Percentiles rank a stretch among this genome's conserved stretches.
Conservation (phyloP, 2,113 vertebrate genomes). For the Riparia riparia region DNA sequence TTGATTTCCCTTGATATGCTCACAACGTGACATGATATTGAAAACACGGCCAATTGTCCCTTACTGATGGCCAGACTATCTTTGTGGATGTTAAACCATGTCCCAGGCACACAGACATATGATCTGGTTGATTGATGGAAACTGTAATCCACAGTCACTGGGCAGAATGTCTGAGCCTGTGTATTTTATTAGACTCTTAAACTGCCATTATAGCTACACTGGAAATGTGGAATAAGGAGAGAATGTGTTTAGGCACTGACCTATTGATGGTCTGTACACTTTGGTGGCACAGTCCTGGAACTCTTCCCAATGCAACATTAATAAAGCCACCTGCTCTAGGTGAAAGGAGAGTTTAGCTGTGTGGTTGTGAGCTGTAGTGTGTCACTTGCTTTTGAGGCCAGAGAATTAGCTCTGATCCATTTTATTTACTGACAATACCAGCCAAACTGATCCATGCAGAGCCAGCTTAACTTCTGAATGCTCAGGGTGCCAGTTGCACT, state of each 20-base stretch:
- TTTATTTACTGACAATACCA: not conserved
- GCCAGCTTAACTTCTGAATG: not conserved
- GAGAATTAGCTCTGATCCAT: not conserved
- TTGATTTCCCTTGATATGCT: not conserved
- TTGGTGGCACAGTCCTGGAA: not conserved
- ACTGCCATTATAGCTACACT: not conserved
- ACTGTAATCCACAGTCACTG: not conserved
- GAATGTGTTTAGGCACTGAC: not conserved
- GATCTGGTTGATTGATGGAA: not conserved
- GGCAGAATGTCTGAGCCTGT: not conserved
- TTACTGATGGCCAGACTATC: not conserved
- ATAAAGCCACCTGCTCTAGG: not conserved
- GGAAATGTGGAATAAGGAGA: not conserved
- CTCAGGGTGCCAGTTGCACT: not conserved
- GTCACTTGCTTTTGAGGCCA: not conserved
- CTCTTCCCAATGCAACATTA: not conserved
- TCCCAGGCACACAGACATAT: not conserved
- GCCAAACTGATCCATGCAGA: not conserved
- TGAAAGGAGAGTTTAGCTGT: not conserved
- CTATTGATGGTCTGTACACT: not conserved
- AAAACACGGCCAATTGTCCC: not conserved
- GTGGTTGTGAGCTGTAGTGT: not conserved
- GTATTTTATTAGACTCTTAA: not conserved
- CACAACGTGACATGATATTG: rapidly evolving
- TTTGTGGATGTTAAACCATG: not conserved